Evolutionary conservation across 2,797 vertebrate genomes (phyloP), one percentile per base, ranked within the genome.

Genomic region (Rhadinocentrus ornatus): DNA sequence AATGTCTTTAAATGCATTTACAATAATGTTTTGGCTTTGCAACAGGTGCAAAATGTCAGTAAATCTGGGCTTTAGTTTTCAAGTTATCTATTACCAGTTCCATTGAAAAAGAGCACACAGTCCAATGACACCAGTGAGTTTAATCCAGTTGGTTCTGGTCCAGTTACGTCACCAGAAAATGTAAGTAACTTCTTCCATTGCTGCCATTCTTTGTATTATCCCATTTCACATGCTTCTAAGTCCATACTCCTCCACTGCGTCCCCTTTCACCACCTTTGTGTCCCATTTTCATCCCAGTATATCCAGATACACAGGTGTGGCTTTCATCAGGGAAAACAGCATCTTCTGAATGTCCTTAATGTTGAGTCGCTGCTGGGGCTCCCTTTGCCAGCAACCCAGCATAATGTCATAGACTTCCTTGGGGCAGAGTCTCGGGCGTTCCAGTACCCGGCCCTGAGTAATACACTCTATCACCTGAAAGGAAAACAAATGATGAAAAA

Each of bases 301-400:
- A 92, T 99, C 97, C 94, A 99, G 95, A 89, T 99, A 99, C 86
- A 99, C 96, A 7, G 98, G 98, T 32, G 97, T 95, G 83, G 97
- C 95, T 93, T 99, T 99, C 88, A 97, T 97, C 91, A 99, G 73
- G 53, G 96, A 92, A 8, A 96, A 95, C 70, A 99, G 95, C 71
- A 97, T 96, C 89, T 97, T 98, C 92, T 96, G 96, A 92, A 99
- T 99, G 87, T 99, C 97, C 90, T 98, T 99, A 88, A 99, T 96
- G 89, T 96, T 97, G 77, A 99, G 93, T 81, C 98, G 88, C 88
- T 98, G 97, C 75, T 99, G 98, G 1, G 98, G 97, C 82, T 99
- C 97, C 77, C 97, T 94, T 93, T 99, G 98, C 98, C 98, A 99
- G 90, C 98, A 99, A 79, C 98, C 96, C 80, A 99, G 89, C 98